These are phyloP conservation scores for Tiphia femorata DNA, from an alignment of 2,888 invertebrate species.

Conservation along the genomic window DNA sequence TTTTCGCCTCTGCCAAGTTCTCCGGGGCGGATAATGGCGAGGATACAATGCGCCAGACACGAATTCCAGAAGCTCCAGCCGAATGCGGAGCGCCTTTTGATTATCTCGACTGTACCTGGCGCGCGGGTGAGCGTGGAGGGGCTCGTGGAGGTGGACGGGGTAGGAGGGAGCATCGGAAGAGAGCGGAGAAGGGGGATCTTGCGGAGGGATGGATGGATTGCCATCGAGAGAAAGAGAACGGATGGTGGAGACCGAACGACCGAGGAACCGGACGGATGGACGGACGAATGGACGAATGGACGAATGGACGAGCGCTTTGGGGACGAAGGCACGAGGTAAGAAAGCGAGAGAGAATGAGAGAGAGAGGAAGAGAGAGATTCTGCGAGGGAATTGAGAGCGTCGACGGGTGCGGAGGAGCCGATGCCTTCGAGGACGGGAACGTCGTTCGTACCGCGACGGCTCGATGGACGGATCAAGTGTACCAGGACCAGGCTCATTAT, in stretches of 20 bases:
- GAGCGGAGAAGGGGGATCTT: conserved; percentile 1
- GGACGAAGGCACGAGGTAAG: no score
- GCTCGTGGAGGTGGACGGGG: conserved; percentile 16
- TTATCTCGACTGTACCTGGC: conserved; percentile 47
- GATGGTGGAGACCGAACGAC: conserved; percentile 3
- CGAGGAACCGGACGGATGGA: conserved; percentile 1
- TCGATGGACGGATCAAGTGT: conserved; percentile 45
- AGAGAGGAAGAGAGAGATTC: neutral
- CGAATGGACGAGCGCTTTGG: no score
- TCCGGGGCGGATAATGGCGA: conserved; percentile 39
- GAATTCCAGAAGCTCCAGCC: conserved; percentile 48
- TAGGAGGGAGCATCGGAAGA: neutral
- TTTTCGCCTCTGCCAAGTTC: conserved; percentile 37
- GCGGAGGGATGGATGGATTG: conserved; percentile 17
- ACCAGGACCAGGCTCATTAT: conserved; percentile 53
- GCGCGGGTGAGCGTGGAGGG: conserved; percentile 4
- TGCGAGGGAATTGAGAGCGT: neutral
- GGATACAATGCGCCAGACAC: conserved; percentile 41
- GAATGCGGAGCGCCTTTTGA: conserved; percentile 47
- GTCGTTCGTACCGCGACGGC: conserved; percentile 26
- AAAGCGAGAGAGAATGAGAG: neutral
- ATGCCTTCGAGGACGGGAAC: conserved; percentile 10
- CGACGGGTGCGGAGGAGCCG: neutral
- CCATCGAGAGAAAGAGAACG: conserved; percentile 13
- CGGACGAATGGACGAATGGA: neutral